phyloP scores from a whole-genome alignment of 1,140 invertebrate genomes.

The Apis dorsata region DNA sequence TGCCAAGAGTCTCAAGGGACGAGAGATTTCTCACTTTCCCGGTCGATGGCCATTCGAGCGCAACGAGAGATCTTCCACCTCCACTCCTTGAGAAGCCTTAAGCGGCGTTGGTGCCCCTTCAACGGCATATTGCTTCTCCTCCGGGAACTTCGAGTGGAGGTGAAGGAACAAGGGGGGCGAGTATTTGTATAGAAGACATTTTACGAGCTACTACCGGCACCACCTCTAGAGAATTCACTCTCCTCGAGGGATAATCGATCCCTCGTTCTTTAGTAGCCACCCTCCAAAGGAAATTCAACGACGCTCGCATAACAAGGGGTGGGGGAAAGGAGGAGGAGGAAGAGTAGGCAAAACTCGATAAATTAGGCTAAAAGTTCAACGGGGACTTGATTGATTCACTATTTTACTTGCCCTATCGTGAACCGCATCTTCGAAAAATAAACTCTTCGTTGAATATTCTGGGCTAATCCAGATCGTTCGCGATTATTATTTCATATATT shows the following conservation, averaged over 20 bases:
- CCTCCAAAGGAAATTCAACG: conserved; percentile 7
- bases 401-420: no score
- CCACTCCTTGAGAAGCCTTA: conserved; percentile 31
- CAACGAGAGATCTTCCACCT: conserved; percentile 50
- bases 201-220: conserved; percentile 13
- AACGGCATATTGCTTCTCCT: conserved; percentile 47
- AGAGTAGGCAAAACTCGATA: no score
- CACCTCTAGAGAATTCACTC: conserved; percentile 27
- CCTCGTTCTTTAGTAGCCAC: conserved; percentile 9
- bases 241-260: conserved; percentile 30
- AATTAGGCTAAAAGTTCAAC: no score
- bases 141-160: background rate
- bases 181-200: conserved; percentile 21
- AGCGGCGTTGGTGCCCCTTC: background rate
- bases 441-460: no score
- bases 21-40: background rate
- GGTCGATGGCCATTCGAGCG: conserved; percentile 4
- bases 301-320: background rate
- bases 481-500: no score
- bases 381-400: background rate
- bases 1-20: background rate
- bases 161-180: background rate
- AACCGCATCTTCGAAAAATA: no score
- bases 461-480: no score
- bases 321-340: background rate